These are phyloP conservation scores for Phortica okadai DNA, from an alignment of 2,888 invertebrate species.

Conservation along the genomic window DNA sequence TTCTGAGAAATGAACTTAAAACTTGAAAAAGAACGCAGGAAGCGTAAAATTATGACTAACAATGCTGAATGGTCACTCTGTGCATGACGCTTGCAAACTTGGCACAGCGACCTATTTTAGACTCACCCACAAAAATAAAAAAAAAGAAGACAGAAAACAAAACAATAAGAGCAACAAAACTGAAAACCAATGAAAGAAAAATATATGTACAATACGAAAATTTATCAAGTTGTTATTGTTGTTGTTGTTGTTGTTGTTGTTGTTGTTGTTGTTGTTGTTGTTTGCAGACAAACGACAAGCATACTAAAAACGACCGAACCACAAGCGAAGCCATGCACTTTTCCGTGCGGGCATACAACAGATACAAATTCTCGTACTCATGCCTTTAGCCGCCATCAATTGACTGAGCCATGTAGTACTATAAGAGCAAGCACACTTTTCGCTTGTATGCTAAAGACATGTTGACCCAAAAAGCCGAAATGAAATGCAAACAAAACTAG, in stretches of 20 bases:
- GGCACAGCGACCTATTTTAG: constrained; percentile 52
- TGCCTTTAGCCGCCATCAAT: too few species aligned
- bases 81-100: constrained; percentile 40
- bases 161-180: constrained; percentile 11
- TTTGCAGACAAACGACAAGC: constrained; percentile 14
- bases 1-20: constrained; percentile 1
- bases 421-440: constrained; percentile 5
- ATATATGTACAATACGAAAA: constrained; percentile 4
- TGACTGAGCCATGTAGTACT: neutral
- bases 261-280: constrained; percentile 10
- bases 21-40: neutral
- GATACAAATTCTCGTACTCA: neutral
- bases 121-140: constrained; percentile 48
- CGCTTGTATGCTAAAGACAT: constrained; percentile 56
- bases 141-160: constrained; percentile 5
- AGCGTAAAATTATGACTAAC: neutral
- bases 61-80: constrained; percentile 47
- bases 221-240: constrained; percentile 33
- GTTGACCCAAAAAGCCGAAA: constrained; percentile 69
- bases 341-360: constrained; percentile 4
- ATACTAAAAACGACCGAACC: constrained; percentile 55
- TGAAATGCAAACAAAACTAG: constrained; percentile 63
- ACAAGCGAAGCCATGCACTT: neutral
- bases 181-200: neutral
- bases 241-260: constrained; percentile 1